Percentiles rank a stretch among this genome's conserved stretches.
Conservation (phyloP, 2,113 vertebrate species). For the Megalops atlanticus region DNA sequence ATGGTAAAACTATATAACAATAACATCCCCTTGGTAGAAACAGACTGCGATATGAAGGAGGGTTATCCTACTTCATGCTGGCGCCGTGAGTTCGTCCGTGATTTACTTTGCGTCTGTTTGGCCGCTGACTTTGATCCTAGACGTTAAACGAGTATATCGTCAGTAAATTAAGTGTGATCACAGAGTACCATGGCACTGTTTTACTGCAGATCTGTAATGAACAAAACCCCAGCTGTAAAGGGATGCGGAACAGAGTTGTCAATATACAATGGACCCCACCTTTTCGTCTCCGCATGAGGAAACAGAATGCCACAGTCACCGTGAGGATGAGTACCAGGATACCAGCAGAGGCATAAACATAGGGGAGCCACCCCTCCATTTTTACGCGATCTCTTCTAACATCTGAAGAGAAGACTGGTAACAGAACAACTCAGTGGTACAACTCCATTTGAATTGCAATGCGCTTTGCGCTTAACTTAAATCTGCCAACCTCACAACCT, state of each 20-base stretch:
- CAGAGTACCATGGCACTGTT: not conserved
- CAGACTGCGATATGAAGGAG: not conserved
- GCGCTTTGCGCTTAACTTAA: not conserved
- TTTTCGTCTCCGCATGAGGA: not conserved
- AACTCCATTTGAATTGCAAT: not conserved
- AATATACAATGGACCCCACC: not conserved
- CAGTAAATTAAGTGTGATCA: not conserved
- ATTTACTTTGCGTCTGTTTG: not conserved
- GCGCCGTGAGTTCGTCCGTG: not conserved
- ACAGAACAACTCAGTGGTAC: not conserved
- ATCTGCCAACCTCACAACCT: too few species aligned
- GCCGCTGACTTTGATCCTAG: slow-evolving; percentile 1
- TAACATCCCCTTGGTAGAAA: too few species aligned
- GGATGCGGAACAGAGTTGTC: not conserved
- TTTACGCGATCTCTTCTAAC: too few species aligned
- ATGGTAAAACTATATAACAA: not conserved
- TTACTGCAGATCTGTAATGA: not conserved
- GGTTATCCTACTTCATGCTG: not conserved
- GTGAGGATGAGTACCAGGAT: not conserved
- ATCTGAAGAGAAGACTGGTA: not conserved
- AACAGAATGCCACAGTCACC: slow-evolving; percentile 7
- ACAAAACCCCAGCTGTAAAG: too few species aligned
- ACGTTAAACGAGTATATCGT: not conserved
- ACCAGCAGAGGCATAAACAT: not conserved
- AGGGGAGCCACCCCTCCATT: not conserved